Evolutionary conservation across 2,797 vertebrate species (phyloP).

Genomic region (Neoniphon sammara): DNA sequence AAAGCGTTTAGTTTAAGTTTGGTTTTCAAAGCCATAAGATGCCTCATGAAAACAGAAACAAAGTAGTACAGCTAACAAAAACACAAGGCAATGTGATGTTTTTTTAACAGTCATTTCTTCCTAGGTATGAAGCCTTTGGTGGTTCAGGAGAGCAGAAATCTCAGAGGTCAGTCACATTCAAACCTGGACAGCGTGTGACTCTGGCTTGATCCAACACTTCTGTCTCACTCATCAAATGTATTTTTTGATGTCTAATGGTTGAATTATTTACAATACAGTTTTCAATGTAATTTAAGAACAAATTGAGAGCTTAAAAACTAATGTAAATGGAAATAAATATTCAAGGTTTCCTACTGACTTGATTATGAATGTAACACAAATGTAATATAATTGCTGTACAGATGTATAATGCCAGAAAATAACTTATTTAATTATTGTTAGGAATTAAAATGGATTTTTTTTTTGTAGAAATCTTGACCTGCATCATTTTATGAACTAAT

Average conservation of each 20-base stretch:
- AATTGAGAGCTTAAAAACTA: background rate
- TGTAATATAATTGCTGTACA: conserved; percentile 53
- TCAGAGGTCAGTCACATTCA: conserved; percentile 75
- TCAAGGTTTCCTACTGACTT: conserved; percentile 22
- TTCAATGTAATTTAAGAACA: background rate
- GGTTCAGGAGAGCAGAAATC: conserved; percentile 83
- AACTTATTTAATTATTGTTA: conserved; percentile 31
- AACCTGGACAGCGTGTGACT: conserved; percentile 91
- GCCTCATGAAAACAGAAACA: background rate
- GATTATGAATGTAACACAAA: background rate
- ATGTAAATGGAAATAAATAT: conserved; percentile 7
- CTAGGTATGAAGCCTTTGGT: conserved; percentile 90
- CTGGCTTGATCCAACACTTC: conserved; percentile 82
- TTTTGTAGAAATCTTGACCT: background rate
- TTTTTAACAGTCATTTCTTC: conserved; percentile 25
- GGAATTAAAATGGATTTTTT: conserved; percentile 4
- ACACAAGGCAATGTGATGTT: background rate
- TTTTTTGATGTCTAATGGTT: conserved; percentile 1
- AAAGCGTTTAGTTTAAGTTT: background rate
- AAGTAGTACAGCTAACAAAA: background rate
- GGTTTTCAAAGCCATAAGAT: background rate
- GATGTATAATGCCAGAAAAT: conserved; percentile 34
- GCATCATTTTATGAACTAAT: background rate
- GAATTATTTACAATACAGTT: conserved; percentile 8
- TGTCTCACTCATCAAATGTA: background rate